These are phyloP conservation scores for Adelosebastes latens DNA, from an alignment of 2,797 vertebrate species.

Conservation along the genomic window DNA sequence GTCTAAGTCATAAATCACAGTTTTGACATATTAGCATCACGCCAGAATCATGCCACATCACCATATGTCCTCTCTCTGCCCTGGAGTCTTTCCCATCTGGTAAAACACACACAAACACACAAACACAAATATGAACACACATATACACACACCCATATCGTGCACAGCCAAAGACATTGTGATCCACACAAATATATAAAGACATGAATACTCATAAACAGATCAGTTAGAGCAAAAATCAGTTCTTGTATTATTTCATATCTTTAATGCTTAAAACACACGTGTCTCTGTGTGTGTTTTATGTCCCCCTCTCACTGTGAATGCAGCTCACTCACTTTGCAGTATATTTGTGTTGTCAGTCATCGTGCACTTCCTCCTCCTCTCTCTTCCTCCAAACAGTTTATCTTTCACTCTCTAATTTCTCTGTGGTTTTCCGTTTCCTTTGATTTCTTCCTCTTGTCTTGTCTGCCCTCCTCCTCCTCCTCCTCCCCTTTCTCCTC, in stretches of 20 bases:
- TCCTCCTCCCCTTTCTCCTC: background rate
- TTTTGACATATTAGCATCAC: slow-evolving; percentile 67
- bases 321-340: background rate
- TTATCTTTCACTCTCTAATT: slow-evolving; percentile 45
- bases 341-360: slow-evolving; percentile 13
- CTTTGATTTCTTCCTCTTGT: slow-evolving; percentile 46
- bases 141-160: background rate
- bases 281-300: background rate
- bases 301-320: background rate
- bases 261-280: background rate
- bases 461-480: background rate
- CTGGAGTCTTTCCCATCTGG: slow-evolving; percentile 69
- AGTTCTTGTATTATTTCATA: background rate
- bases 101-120: slow-evolving; percentile 42
- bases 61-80: slow-evolving; percentile 70
- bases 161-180: background rate
- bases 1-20: slow-evolving; percentile 68
- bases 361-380: background rate
- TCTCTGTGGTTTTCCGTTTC: slow-evolving; percentile 43
- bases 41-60: slow-evolving; percentile 68
- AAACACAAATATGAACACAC: slow-evolving; percentile 17
- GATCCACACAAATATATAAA: background rate
- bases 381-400: slow-evolving; percentile 23
- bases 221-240: background rate
- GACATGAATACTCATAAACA: background rate